Base-by-base conservation (phyloP, 1,140 invertebrate genomes). In the Drosophila pandora region DNA sequence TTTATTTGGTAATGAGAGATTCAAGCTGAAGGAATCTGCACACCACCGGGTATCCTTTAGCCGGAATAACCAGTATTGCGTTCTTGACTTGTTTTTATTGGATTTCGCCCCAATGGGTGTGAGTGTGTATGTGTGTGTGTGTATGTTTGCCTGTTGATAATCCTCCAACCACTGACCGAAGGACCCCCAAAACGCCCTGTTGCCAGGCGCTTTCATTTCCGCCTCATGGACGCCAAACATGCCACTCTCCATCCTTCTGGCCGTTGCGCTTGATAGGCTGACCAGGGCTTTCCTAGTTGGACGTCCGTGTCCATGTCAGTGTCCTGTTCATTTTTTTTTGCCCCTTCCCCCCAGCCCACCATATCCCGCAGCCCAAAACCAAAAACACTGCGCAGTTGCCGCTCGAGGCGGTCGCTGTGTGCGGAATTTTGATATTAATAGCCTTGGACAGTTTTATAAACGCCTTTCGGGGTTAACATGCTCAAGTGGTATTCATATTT, bases 401-500 rank as follows among this genome's bases (percentile, higher is more conserved):
- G 52, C 63, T 63, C 58, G 59, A 68, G 50, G 52, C 61, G 54
- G 23, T 60, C 22, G 63, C 37, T 87, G 82, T 87, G 83, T 82
- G 70, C 83, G 61, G 83, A 88, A 87, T 87, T 88, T 88, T 88
- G 83, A 88, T 88, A 88, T 88, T 88, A 88, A 88, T 88, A 89
- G 83, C 79, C 78, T 88, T 88, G 83, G 83, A 88, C 83, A 88
- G 84, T 79, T 88, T 88, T 88, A 88, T 88, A 88, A 88, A 88
- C 84, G 83, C 84, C 84, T 88, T 88, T 88, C 79, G 84, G 83
- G 83, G 83, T 88, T 88, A 88, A 88, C 83, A 88, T 88, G 84
- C 71, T 89, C 83, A 88, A 88, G 84, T 88, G 83, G 71, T 89
- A 88, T 88, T 88, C 83, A 88, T 89, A 88, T 88, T 88, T 88